Evolutionary conservation across 2,888 invertebrate species (phyloP).

Genomic region (Eugnorisma glareosa): DNA sequence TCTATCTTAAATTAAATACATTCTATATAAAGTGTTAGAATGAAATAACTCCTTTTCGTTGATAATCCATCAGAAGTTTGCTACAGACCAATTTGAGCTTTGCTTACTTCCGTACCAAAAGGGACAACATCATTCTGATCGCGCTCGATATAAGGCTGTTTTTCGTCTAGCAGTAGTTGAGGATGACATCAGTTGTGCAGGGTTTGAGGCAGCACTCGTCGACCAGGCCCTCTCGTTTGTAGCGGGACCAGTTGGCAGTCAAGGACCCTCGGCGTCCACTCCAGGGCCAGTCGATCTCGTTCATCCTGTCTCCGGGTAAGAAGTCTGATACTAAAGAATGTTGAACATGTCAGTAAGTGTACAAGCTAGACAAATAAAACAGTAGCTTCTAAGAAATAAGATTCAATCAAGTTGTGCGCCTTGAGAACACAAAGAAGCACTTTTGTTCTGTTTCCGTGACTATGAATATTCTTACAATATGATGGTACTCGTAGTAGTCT

Average conservation of each 20-base stretch:
- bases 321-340: constrained; percentile 43
- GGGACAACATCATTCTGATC: constrained; percentile 4
- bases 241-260: constrained; percentile 71
- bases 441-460: constrained; percentile 31
- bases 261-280: constrained; percentile 70
- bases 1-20: constrained; percentile 27
- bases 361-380: neutral
- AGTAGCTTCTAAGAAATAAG: neutral
- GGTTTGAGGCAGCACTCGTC: constrained; percentile 78
- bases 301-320: constrained; percentile 61
- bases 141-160: neutral
- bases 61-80: neutral
- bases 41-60: neutral
- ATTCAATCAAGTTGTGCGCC: neutral
- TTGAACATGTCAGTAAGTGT: neutral
- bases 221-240: constrained; percentile 74
- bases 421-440: neutral
- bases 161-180: constrained; percentile 72
- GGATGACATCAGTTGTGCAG: constrained; percentile 74
- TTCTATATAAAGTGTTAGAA: constrained; percentile 6
- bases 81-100: constrained; percentile 29
- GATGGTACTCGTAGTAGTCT: constrained; percentile 26
- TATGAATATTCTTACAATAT: constrained; percentile 42
- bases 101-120: neutral
- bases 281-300: constrained; percentile 72